Evolutionary conservation across 2,113 vertebrate species (phyloP), one percentile per base, ranked within the genome.

Genomic region (Chloebia gouldiae): DNA sequence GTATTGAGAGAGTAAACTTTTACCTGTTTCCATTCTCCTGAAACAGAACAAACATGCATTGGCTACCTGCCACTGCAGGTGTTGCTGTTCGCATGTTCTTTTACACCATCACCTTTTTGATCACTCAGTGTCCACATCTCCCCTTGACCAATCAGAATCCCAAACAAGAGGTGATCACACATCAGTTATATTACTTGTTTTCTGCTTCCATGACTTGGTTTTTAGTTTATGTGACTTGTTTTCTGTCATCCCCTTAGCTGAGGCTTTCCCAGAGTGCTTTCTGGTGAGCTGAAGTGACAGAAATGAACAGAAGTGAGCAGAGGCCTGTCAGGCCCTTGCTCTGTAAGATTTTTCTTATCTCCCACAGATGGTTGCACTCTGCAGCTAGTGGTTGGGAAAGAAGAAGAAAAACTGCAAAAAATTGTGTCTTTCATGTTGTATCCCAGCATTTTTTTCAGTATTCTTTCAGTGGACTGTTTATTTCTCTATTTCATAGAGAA

Each of bases 91-190:
- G 21, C 7, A 6, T 3, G 0, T 60, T 60, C 20, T 27, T 60
- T 14, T 24, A 6, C 21, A n/a, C 56, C 37, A 3, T 14, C 44
- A 11, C n/a, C 44, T 49, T 60, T 60, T 31, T 19, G 56, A 5
- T 49, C 56, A 28, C 2, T 0, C 35, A n/a, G 13, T n/a, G 57
- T 27, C 30, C 30, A 4, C 0, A 0, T 40, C 35, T 21, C 3
- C 14, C 37, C 59, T 28, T 44, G 28, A 7, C 22, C 17, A 10
- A 4, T 25, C 2, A 28, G 24, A 23, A 53, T 23, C 37, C 59
- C 24, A 28, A 30, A n/a, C 45, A 10, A 0, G 1, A 53, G 11
- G 9, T 53, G 39, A 7, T 17, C 37, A 22, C 30, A 63, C 35
- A 7, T 24, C 42, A 18, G 8, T 53, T 51, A 11, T 10, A 13